Percentiles rank a stretch among this genome's conserved stretches.
These are phyloP conservation scores for Tragulus kanchil DNA, from an alignment of 2,113 vertebrate genomes.

Conservation along the genomic window DNA sequence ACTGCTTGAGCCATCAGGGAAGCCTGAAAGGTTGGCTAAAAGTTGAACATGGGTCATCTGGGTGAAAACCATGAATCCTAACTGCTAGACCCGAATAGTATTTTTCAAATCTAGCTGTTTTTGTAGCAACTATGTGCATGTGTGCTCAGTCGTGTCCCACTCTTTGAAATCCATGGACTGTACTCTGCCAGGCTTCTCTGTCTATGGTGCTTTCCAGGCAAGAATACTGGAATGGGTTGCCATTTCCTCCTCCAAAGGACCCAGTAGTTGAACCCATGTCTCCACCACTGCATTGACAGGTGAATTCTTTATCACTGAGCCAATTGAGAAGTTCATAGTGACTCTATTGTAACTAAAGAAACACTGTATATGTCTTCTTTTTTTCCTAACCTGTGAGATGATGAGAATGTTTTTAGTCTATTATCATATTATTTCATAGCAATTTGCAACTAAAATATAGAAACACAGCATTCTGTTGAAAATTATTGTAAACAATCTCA, in stretches of 20 bases:
- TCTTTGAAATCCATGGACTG: neutral
- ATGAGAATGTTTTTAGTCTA: constrained; percentile 14
- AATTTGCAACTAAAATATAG: neutral
- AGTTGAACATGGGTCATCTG: accelerated
- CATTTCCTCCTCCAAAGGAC: neutral
- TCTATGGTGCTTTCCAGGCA: neutral
- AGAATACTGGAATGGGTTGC: neutral
- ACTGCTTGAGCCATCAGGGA: neutral
- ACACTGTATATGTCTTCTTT: neutral
- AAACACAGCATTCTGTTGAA: constrained; percentile 2
- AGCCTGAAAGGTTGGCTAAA: neutral
- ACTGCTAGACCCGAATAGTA: neutral
- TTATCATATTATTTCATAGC: constrained; percentile 1
- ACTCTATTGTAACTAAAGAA: neutral
- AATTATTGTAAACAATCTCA: constrained; percentile 31
- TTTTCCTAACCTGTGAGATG: neutral
- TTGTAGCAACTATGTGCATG: neutral
- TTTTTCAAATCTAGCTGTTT: neutral
- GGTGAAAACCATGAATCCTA: neutral
- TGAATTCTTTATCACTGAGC: neutral
- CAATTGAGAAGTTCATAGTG: neutral
- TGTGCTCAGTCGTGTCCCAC: neutral
- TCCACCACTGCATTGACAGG: neutral
- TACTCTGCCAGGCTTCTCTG: neutral
- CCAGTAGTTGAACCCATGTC: neutral